Evolutionary conservation across 2,888 invertebrate species (phyloP), one percentile per base, ranked within the genome.

Genomic region (Pandemis heparana): DNA sequence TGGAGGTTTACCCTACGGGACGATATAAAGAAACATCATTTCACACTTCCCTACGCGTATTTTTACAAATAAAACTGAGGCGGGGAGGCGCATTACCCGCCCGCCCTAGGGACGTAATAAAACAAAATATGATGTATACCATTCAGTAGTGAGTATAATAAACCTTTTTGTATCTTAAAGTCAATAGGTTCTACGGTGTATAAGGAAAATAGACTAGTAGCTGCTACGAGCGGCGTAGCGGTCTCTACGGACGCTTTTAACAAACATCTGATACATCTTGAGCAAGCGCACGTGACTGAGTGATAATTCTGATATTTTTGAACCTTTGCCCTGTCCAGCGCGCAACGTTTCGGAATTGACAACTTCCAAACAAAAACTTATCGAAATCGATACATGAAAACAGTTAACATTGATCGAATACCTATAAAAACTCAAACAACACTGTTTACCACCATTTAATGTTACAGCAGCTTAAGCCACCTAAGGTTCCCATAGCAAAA

Each of bases 21-120:
- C 83, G 82, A 86, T 86, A 86, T 85, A 83, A 84, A 77, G 79
- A 79, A 83, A 85, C 84, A 85, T 83, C 81, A 85, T 85, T 85
- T 83, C 83, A 84, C 86, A 87, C 86, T 86, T 84, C 84, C 85
- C 85, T 79, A 80, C 79, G 82, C 83, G 80, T 78, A 77, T 79
- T 78, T 78, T 79, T 79, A 79, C 76, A 79, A 79, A 83, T 82
- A 81, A 82, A 79, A 78, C 80, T 81, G 77, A 80, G 82, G 79
- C 78, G 79, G 81, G 79, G 73, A 77, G 76, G 67, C 74, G 76
- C 78, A 83, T 80, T 81, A 81, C 77, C 71, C 78, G 59, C 71
- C 76, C 76, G 76, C 56, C 77, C 83, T 80, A 79, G 79, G 76
- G 73, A 82, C 80, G 81, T 75, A 76, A 77, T 74, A 74, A 74